These are phyloP conservation scores for Ataeniobius toweri DNA, from an alignment of 2,797 vertebrate genomes.

Conservation along the genomic window DNA sequence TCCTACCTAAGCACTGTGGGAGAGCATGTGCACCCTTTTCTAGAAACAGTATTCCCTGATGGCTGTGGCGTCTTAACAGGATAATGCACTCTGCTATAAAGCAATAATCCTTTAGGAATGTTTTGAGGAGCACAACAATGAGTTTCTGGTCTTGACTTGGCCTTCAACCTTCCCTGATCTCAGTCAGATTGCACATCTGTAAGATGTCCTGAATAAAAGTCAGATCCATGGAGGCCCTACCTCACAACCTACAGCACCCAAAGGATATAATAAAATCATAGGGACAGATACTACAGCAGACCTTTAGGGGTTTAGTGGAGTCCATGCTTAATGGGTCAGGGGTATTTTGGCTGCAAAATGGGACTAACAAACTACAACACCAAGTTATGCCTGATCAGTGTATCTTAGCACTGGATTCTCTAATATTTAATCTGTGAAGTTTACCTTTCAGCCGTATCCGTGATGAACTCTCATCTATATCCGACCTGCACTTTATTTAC, in stretches of 20 bases:
- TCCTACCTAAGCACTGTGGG: background rate
- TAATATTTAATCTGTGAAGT: background rate
- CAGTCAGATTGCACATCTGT: too few species aligned
- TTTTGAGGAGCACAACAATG: background rate
- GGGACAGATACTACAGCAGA: background rate
- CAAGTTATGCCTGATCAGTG: background rate
- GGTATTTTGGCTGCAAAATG: background rate
- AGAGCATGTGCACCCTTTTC: background rate
- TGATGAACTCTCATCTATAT: background rate
- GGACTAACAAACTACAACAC: background rate
- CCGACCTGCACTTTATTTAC: constrained; percentile 1
- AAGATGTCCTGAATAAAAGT: too few species aligned
- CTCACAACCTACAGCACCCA: too few species aligned
- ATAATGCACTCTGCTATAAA: background rate
- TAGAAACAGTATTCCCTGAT: too few species aligned
- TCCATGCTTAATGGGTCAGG: background rate
- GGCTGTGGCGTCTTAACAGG: background rate
- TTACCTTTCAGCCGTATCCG: background rate
- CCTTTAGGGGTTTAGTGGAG: background rate
- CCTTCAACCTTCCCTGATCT: background rate
- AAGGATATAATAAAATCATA: background rate
- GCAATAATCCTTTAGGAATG: background rate
- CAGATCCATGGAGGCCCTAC: too few species aligned
- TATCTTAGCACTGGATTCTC: background rate
- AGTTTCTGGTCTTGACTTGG: background rate